These are phyloP conservation scores for Pipistrellus pipistrellus DNA, from an alignment of 2,797 vertebrate species.

Conservation along the genomic window DNA sequence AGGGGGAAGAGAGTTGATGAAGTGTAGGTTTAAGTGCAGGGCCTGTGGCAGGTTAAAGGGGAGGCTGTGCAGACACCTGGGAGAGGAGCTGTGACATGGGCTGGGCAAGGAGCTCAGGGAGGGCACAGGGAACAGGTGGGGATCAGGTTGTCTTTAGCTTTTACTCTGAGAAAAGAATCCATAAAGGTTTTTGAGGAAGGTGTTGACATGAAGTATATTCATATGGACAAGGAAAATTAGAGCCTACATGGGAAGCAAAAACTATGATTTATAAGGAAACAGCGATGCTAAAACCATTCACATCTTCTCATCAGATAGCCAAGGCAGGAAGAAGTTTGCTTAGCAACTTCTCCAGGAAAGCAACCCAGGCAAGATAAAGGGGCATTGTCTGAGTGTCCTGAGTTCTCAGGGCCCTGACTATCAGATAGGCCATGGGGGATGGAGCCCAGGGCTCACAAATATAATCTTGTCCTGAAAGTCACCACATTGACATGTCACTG, in stretches of 20 bases:
- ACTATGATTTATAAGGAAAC: neutral
- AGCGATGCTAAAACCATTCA: neutral
- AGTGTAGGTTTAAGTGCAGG: neutral
- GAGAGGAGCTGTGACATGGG: neutral
- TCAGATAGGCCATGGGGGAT: neutral
- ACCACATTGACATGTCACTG: fast-evolving
- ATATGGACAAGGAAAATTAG: neutral
- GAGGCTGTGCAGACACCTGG: too few relatives aligned
- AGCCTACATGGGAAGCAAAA: neutral
- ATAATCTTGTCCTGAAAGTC: neutral
- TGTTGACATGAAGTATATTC: neutral
- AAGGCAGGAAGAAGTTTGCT: neutral
- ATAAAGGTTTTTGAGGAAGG: neutral
- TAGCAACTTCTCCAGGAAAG: neutral
- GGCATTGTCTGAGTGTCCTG: neutral
- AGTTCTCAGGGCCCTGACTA: too few relatives aligned
- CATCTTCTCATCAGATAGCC: neutral
- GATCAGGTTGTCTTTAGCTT: neutral
- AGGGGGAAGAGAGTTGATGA: too few relatives aligned
- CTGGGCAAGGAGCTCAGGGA: neutral
- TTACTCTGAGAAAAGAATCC: neutral
- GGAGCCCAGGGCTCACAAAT: neutral
- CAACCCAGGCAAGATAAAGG: neutral
- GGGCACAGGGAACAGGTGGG: too few relatives aligned
- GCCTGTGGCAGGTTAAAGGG: neutral